Conservation (phyloP, 2,888 invertebrate genomes). For the Polydrusus tereticollis region DNA sequence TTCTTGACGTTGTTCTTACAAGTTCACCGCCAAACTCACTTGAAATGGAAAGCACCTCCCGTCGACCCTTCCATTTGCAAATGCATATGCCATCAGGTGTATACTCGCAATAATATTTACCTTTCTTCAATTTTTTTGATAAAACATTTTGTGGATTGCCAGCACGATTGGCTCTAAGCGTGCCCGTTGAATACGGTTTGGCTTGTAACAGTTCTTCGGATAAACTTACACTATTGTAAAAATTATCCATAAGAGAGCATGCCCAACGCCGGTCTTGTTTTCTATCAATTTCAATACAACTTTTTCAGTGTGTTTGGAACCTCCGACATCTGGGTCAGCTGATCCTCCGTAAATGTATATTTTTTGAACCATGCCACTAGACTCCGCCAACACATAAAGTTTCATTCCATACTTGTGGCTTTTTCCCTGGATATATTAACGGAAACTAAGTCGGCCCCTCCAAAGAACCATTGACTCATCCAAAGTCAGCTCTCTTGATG, state of each 20-base stretch:
- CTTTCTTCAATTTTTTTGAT: slow-evolving; percentile 47
- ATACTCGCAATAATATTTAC: slow-evolving; percentile 29
- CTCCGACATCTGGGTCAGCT: slow-evolving; percentile 34
- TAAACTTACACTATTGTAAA: not conserved
- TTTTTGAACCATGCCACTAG: slow-evolving; percentile 57
- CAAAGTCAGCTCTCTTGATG: slow-evolving; percentile 44
- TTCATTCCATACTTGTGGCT: slow-evolving; percentile 55
- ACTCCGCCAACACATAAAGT: slow-evolving; percentile 56
- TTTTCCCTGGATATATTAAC: slow-evolving; percentile 34
- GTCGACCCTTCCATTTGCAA: slow-evolving; percentile 51
- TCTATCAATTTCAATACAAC: slow-evolving; percentile 26
- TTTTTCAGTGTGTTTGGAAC: slow-evolving; percentile 36
- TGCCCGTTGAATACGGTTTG: slow-evolving; percentile 51
- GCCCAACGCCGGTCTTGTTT: slow-evolving; percentile 34
- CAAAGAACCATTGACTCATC: slow-evolving; percentile 52
- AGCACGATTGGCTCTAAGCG: slow-evolving; percentile 30
- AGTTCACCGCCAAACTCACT: slow-evolving; percentile 45
- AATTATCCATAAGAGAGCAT: slow-evolving; percentile 38
- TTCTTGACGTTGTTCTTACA: slow-evolving; percentile 16
- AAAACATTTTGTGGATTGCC: slow-evolving; percentile 32
- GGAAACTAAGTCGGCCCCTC: slow-evolving; percentile 48
- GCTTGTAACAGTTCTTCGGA: slow-evolving; percentile 6
- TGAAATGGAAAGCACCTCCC: slow-evolving; percentile 51
- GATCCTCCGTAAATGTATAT: slow-evolving; percentile 38
- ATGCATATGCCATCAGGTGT: slow-evolving; percentile 40